These are phyloP conservation scores for Eremophila alpestris DNA, from an alignment of 2,797 vertebrate genomes.

Conservation along the genomic window DNA sequence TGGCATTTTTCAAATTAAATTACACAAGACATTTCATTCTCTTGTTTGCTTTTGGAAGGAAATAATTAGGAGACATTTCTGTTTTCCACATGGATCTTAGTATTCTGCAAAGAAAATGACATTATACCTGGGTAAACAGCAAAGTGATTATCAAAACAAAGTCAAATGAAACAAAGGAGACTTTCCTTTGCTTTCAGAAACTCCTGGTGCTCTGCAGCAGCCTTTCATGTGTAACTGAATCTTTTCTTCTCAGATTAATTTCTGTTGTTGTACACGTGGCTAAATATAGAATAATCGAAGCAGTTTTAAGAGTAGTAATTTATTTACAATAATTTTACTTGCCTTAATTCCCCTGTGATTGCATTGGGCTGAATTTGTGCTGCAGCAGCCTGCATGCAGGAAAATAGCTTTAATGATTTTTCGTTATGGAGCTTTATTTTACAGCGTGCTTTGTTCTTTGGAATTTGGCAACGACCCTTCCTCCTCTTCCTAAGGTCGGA, in stretches of 20 bases:
- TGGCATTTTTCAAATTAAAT: constrained; percentile 62
- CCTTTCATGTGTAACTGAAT: constrained; percentile 21
- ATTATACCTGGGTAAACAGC: constrained; percentile 63
- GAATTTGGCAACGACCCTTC: not conserved
- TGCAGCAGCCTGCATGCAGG: constrained; percentile 5
- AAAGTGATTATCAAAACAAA: constrained; percentile 51
- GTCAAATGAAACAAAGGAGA: constrained; percentile 49
- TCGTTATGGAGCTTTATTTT: constrained; percentile 26
- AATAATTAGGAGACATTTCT: constrained; percentile 69
- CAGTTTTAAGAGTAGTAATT: constrained; percentile 17
- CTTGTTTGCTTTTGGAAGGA: constrained; percentile 65
- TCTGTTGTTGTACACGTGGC: not conserved
- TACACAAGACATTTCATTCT: constrained; percentile 56
- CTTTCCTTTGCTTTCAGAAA: constrained; percentile 27
- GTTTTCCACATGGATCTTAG: constrained; percentile 58
- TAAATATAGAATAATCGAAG: constrained; percentile 13
- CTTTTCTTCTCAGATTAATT: constrained; percentile 27
- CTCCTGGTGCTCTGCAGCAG: not conserved
- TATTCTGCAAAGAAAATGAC: constrained; percentile 52
- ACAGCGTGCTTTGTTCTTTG: not conserved
- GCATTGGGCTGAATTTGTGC: constrained; percentile 37
- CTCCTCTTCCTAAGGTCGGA: constrained; percentile 3
- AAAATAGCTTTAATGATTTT: constrained; percentile 64
- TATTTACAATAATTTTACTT: constrained; percentile 51
- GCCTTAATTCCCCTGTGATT: constrained; percentile 41